phyloP scores from a whole-genome alignment of 2,797 vertebrate species.

The Catostomus latipinnis region DNA sequence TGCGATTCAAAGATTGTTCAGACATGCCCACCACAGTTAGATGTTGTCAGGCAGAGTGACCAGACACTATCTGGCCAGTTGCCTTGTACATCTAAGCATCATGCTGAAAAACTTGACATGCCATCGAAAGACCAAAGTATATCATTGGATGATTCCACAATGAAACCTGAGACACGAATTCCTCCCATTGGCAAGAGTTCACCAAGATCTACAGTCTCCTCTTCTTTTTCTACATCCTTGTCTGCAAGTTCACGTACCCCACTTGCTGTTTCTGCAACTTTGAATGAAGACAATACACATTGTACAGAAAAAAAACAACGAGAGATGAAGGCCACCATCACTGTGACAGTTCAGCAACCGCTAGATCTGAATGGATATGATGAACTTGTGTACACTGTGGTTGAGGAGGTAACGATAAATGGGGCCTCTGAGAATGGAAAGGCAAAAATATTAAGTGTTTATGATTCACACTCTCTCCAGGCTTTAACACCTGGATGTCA shows the following conservation, averaged over 20 bases:
- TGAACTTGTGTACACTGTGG: slow-evolving; percentile 95
- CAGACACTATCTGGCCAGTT: slow-evolving; percentile 8
- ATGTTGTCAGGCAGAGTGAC: slow-evolving; percentile 18
- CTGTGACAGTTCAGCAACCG: slow-evolving; percentile 93
- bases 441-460: slow-evolving; percentile 91
- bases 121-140: slow-evolving; percentile 50
- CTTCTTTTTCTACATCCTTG: slow-evolving; percentile 65
- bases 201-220: slow-evolving; percentile 70
- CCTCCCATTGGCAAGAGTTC: slow-evolving; percentile 94
- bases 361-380: slow-evolving; percentile 93
- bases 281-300: slow-evolving; percentile 64
- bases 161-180: slow-evolving; percentile 84
- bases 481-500: slow-evolving; percentile 81
- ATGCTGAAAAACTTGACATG: slow-evolving; percentile 27
- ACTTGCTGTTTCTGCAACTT: slow-evolving; percentile 55
- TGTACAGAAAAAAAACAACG: slow-evolving; percentile 73
- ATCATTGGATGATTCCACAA: slow-evolving; percentile 70
- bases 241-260: slow-evolving; percentile 71
- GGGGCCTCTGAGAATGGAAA: slow-evolving; percentile 83
- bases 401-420: slow-evolving; percentile 94
- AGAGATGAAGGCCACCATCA: slow-evolving; percentile 90
- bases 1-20: slow-evolving; percentile 3
- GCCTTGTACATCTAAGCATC: slow-evolving; percentile 16
- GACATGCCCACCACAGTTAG: slow-evolving; percentile 11
- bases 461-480: slow-evolving; percentile 85